These are phyloP conservation scores for Hydrozoanthus gracilis DNA, from an alignment of 92 coral and sea anemone species.

Conservation along the genomic window DNA sequence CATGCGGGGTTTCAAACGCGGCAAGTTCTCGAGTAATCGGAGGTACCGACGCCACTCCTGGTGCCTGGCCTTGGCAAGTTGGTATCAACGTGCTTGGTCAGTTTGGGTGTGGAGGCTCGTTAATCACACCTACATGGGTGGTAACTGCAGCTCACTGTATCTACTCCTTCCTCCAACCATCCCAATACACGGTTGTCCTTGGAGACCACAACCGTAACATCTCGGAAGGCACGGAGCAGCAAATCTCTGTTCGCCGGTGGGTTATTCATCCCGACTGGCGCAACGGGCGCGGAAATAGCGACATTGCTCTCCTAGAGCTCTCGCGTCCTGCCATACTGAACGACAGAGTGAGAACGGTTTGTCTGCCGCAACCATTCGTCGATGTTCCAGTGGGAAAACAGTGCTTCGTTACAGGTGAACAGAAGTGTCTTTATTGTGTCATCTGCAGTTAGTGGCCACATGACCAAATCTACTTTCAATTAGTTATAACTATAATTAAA, in stretches of 20 bases:
- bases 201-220: constrained; percentile 55
- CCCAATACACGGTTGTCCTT: constrained; percentile 45
- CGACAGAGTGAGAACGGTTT: constrained; percentile 51
- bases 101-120: constrained; percentile 53
- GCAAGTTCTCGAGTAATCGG: constrained; percentile 39
- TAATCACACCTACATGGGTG: constrained; percentile 46
- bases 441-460: too few relatives aligned
- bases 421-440: background rate
- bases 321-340: constrained; percentile 53
- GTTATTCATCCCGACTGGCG: constrained; percentile 47
- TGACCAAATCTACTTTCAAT: too few relatives aligned
- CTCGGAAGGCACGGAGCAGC: constrained; percentile 52
- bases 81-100: constrained; percentile 4
- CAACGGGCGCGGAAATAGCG: constrained; percentile 29
- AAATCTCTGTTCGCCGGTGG: constrained; percentile 41
- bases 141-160: constrained; percentile 62
- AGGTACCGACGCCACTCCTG: constrained; percentile 28
- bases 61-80: constrained; percentile 46
- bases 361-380: constrained; percentile 49
- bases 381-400: constrained; percentile 15
- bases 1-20: constrained; percentile 12
- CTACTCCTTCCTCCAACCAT: background rate
- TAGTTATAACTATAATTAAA: too few relatives aligned
- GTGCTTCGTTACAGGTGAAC: constrained; percentile 15
- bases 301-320: constrained; percentile 56